These are phyloP conservation scores for Argya squamiceps DNA, from an alignment of 2,797 vertebrate species.

Conservation along the genomic window DNA sequence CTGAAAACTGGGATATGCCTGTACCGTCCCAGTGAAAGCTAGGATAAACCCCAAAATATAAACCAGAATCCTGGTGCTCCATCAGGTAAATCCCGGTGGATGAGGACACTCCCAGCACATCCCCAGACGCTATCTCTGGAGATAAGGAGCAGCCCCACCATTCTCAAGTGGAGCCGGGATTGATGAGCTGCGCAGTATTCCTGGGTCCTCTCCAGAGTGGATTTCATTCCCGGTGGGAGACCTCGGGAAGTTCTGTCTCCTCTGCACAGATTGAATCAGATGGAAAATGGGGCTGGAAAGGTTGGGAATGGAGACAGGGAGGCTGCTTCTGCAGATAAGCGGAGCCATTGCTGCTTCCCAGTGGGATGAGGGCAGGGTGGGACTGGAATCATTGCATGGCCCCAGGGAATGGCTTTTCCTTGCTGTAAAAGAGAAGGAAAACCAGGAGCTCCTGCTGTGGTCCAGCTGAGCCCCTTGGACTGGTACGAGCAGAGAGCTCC, in stretches of 20 bases:
- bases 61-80: fast-evolving
- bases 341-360: fast-evolving
- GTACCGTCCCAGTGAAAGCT: background rate
- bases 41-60: background rate
- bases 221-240: background rate
- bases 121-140: background rate
- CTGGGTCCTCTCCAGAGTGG: background rate
- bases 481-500: background rate
- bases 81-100: background rate
- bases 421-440: background rate
- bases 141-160: background rate
- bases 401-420: background rate
- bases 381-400: background rate
- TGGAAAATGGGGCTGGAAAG: background rate
- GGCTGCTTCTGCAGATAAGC: constrained; percentile 10
- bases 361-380: background rate
- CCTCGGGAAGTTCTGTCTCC: background rate
- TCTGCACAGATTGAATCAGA: background rate
- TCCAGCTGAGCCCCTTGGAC: background rate
- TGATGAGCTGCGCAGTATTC: background rate
- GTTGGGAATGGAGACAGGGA: background rate
- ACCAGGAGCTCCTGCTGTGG: background rate
- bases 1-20: background rate
- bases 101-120: background rate
- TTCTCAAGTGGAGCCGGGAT: fast-evolving